phyloP scores from a whole-genome alignment of 2,888 invertebrate genomes.

The Mechanitis messenoides region DNA sequence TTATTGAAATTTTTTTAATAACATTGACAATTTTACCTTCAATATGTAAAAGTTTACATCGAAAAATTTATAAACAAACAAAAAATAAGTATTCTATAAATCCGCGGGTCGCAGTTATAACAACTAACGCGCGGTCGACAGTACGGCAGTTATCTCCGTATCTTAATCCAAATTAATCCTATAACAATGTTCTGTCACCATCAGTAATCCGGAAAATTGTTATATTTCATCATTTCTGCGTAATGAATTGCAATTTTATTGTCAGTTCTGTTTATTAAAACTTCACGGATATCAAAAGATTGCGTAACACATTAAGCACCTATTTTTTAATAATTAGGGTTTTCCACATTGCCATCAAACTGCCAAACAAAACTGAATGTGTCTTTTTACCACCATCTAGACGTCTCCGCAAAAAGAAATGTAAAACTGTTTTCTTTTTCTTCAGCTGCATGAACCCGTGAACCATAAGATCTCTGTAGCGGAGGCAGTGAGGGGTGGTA shows the following conservation, averaged over 20 bases:
- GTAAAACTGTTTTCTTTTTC: too few species aligned
- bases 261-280: conserved; percentile 15
- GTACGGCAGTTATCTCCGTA: conserved; percentile 16
- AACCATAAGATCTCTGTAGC: too few species aligned
- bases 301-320: too few species aligned
- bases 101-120: conserved; percentile 22
- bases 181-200: conserved; percentile 24
- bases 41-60: neutral
- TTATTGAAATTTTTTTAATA: too few species aligned
- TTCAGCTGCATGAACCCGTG: too few species aligned
- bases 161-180: conserved; percentile 32
- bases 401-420: too few species aligned
- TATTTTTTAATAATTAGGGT: too few species aligned
- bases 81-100: conserved; percentile 5
- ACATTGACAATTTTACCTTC: too few species aligned
- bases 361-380: too few species aligned
- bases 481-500: too few species aligned
- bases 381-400: too few species aligned
- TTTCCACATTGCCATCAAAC: too few species aligned
- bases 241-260: conserved; percentile 23
- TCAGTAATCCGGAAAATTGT: conserved; percentile 31
- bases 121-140: conserved; percentile 15
- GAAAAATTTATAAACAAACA: neutral
- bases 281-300: neutral
- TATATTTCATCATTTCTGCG: conserved; percentile 26